These are phyloP conservation scores for Ailurus styani DNA, from an alignment of 2,113 vertebrate species.

Conservation along the genomic window DNA sequence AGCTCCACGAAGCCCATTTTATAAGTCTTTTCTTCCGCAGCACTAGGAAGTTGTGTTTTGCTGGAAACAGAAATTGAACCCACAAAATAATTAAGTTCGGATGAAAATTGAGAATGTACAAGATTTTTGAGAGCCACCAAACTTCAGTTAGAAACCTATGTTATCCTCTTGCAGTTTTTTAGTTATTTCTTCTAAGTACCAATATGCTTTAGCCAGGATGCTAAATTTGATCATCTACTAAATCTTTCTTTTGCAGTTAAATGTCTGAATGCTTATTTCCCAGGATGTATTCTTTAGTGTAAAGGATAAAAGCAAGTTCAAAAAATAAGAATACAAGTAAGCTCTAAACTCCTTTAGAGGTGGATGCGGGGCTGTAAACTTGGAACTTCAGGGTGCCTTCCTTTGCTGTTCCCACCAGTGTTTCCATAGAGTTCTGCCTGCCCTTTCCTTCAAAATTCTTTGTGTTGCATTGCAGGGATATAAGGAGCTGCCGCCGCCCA, in stretches of 20 bases:
- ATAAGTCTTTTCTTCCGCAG: conserved; percentile 71
- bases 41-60: conserved; percentile 73
- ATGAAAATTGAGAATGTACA: conserved; percentile 69
- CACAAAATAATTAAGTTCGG: conserved; percentile 74
- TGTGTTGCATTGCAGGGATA: not conserved
- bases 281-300: conserved; percentile 11
- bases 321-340: not conserved
- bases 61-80: conserved; percentile 72
- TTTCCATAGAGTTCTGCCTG: not conserved
- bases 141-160: conserved; percentile 30
- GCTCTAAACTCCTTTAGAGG: not conserved
- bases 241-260: conserved; percentile 41
- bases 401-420: not conserved
- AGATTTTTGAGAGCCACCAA: conserved; percentile 53
- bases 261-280: conserved; percentile 22
- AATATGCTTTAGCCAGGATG: conserved; percentile 22
- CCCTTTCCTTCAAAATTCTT: not conserved
- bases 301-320: not conserved
- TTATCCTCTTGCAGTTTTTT: conserved; percentile 31
- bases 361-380: not conserved
- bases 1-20: conserved; percentile 67
- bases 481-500: not conserved
- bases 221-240: conserved; percentile 36
- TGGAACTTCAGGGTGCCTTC: not conserved
- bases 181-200: conserved; percentile 45